Evolutionary conservation across 2,113 vertebrate species (phyloP), one percentile per base, ranked within the genome.

Genomic region (Cranoglanis bouderius): DNA sequence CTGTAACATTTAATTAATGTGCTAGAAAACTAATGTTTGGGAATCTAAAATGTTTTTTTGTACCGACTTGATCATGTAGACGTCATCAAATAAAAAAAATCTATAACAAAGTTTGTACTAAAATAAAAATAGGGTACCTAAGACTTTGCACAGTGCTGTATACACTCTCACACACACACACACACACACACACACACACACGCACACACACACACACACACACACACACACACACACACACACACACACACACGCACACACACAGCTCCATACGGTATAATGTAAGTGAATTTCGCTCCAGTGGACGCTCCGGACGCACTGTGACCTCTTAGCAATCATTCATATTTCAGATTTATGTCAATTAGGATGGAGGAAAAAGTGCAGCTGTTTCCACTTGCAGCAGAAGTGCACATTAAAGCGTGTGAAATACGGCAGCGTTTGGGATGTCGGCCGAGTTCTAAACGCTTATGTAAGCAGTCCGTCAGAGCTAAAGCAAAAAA

Each of bases 281-380:
- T 16, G 26, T 49, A 78, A 49, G 75, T 49, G 75, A 49, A 29
- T 49, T 43, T 0, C 8, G 19, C 72, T 26, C 21, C 19, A 75
- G 19, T 43, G 38, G 72, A 75, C 70, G 35, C 35, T 10, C 38
- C 38, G 12, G 72, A 24, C 13, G 1, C 75, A 78, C 16, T 29
- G 10, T 78, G 43, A 49, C 40, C 75, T 78, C 43, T 29, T 14
- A 78, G 75, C 29, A 16, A n/a, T 78, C 75, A 16, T 78, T 49
- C 75, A 78, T 46, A 29, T 49, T 78, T 78, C 24, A 78, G 75
- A 78, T 78, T 78, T 49, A 49, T 78, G 75, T 78, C 75, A 78
- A 49, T 78, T 49, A 78, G 43, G 43, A 14, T 2, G 10, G 13
- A 49, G 24, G 75, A 0, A 6, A 49, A 78, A 49, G 43, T n/a